Percentiles rank a stretch among this genome's conserved stretches.
phyloP scores from a whole-genome alignment of 2,113 vertebrate genomes.

The Eleginops maclovinus region DNA sequence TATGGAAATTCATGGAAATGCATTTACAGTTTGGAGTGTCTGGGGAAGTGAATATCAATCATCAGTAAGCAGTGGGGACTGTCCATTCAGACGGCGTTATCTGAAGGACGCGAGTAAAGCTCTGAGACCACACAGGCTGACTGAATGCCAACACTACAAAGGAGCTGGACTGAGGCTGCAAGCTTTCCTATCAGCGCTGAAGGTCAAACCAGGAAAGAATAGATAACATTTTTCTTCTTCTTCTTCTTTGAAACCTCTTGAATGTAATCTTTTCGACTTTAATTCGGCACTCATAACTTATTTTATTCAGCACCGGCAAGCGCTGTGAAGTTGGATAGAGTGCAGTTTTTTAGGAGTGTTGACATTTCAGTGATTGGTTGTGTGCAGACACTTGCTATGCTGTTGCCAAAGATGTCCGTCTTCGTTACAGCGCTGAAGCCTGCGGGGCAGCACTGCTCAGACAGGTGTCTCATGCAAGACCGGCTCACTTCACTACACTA shows the following conservation, averaged over 20 bases:
- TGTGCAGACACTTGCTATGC: constrained; percentile 42
- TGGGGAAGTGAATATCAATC: constrained; percentile 82
- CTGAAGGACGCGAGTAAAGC: constrained; percentile 69
- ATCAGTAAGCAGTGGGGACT: constrained; percentile 69
- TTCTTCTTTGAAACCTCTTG: constrained; percentile 38
- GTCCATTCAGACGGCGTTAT: constrained; percentile 70
- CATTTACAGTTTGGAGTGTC: constrained; percentile 75
- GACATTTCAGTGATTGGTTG: constrained; percentile 60
- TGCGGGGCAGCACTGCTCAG: constrained; percentile 17
- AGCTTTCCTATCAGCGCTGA: constrained; percentile 62
- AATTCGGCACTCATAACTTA: constrained; percentile 42
- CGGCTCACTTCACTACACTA: constrained; percentile 47
- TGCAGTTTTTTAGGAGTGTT: constrained; percentile 10
- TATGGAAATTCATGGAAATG: constrained; percentile 83
- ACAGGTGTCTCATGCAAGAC: constrained; percentile 62
- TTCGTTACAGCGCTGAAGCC: constrained; percentile 47
- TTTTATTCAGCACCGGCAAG: constrained; percentile 28
- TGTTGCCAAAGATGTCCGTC: constrained; percentile 63
- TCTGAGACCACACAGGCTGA: constrained; percentile 57
- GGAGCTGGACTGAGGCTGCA: constrained; percentile 60
- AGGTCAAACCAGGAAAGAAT: constrained; percentile 66
- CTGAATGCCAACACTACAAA: constrained; percentile 71
- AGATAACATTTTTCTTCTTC: constrained; percentile 41
- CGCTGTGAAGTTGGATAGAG: constrained; percentile 34
- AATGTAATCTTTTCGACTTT: constrained; percentile 62